Evolutionary conservation across 2,113 vertebrate genomes (phyloP).

Genomic region (Amazona guildingii): DNA sequence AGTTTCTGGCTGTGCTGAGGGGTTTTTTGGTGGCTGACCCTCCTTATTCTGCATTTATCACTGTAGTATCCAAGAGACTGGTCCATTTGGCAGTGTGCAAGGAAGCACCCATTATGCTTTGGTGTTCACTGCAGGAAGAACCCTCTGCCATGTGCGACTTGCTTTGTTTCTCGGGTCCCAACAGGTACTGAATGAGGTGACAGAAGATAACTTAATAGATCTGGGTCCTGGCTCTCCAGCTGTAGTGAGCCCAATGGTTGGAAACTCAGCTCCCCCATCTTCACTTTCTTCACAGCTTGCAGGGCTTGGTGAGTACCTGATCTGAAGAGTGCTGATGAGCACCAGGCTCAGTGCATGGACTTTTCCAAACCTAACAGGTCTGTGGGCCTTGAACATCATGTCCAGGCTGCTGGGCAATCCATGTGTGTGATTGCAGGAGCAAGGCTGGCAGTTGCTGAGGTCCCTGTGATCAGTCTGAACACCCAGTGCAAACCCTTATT

Average conservation of each 20-base stretch:
- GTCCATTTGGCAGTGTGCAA: background rate
- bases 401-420: background rate
- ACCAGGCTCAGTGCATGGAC: background rate
- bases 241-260: constrained; percentile 91
- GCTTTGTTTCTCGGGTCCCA: background rate
- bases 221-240: constrained; percentile 95
- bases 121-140: background rate
- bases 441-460: background rate
- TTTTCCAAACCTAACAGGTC: background rate
- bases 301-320: constrained; percentile 83
- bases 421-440: background rate
- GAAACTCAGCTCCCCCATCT: constrained; percentile 75
- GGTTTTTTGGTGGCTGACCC: background rate
- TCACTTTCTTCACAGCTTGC: constrained; percentile 91
- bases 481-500: background rate
- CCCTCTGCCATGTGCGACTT: background rate
- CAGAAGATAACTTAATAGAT: constrained; percentile 96
- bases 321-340: too few species aligned
- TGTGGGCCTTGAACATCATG: background rate
- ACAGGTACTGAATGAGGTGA: constrained; percentile 93
- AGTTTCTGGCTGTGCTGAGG: background rate
- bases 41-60: background rate
- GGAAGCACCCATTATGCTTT: background rate
- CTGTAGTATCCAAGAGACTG: background rate
- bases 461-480: background rate